Percentiles rank a stretch among this genome's conserved stretches.
Evolutionary conservation across 2,113 vertebrate species (phyloP).

Genomic region (Sciurus niger): DNA sequence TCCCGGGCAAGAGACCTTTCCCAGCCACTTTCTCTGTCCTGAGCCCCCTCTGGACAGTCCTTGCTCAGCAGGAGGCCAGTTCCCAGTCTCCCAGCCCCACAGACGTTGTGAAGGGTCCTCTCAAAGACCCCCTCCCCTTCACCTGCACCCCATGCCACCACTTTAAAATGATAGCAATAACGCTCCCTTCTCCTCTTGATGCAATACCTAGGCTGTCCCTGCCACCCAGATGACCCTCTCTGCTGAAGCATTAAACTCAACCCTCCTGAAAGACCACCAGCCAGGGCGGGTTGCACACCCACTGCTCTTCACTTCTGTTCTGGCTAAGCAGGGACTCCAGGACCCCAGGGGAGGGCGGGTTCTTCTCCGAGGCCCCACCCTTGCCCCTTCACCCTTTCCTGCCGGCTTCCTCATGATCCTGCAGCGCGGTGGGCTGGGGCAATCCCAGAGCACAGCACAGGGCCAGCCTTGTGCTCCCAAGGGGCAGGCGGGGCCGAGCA

Average conservation of each 20-base stretch:
- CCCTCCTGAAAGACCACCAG: background rate
- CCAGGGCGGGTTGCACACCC: background rate
- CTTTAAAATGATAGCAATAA: accelerated
- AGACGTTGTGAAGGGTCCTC: background rate
- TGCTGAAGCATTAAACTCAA: too few species aligned
- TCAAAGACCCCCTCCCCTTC: background rate
- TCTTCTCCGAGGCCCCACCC: background rate
- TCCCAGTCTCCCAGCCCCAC: background rate
- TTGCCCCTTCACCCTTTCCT: background rate
- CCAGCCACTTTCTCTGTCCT: background rate
- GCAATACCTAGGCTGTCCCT: background rate
- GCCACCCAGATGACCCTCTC: background rate
- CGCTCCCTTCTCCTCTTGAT: background rate
- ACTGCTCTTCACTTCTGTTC: background rate
- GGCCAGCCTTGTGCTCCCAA: background rate
- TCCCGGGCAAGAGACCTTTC: too few species aligned
- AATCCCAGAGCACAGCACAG: background rate
- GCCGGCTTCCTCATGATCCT: background rate
- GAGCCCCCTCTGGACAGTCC: too few species aligned
- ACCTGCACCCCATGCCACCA: background rate
- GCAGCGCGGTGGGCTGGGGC: accelerated
- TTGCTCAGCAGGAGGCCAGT: background rate
- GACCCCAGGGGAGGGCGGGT: background rate
- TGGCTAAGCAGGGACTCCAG: background rate
- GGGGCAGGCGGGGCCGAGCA: too few species aligned